Percentiles rank a stretch among this genome's conserved stretches.
Conservation (phyloP, 2,113 vertebrate species). For the Bufo bufo region DNA sequence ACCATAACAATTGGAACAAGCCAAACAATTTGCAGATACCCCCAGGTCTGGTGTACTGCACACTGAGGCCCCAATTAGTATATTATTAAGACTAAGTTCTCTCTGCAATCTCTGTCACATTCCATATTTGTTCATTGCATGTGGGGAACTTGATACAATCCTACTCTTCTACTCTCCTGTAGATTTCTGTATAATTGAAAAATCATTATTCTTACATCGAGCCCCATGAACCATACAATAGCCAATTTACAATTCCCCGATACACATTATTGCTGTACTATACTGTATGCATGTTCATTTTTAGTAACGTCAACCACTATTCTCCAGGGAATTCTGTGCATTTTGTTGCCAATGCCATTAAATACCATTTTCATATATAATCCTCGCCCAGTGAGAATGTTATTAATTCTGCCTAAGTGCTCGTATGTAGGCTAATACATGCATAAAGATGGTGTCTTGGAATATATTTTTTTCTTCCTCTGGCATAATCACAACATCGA, state of each 20-base stretch:
- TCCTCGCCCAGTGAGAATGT: not conserved
- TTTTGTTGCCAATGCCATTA: not conserved
- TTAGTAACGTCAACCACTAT: not conserved
- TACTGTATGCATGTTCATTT: not conserved
- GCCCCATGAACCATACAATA: not conserved
- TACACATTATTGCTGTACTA: not conserved
- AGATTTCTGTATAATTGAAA: not conserved
- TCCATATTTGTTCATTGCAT: not conserved
- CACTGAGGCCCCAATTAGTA: too few species aligned
- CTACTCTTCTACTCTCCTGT: too few species aligned
- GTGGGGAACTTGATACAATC: not conserved
- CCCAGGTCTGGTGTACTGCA: too few species aligned
- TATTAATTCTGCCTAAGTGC: slow-evolving; percentile 30
- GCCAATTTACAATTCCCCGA: not conserved
- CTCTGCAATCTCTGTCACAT: not conserved
- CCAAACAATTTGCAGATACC: too few species aligned
- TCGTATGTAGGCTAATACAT: not conserved
- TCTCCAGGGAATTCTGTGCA: not conserved
- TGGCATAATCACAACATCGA: slow-evolving; percentile 16
- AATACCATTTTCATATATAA: slow-evolving; percentile 18
- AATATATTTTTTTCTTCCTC: not conserved
- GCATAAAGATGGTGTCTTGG: not conserved
- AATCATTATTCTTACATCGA: not conserved
- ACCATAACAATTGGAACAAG: too few species aligned
- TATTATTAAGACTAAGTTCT: not conserved